Base-by-base conservation (phyloP, 2,113 vertebrate species). In the Etheostoma cragini region DNA sequence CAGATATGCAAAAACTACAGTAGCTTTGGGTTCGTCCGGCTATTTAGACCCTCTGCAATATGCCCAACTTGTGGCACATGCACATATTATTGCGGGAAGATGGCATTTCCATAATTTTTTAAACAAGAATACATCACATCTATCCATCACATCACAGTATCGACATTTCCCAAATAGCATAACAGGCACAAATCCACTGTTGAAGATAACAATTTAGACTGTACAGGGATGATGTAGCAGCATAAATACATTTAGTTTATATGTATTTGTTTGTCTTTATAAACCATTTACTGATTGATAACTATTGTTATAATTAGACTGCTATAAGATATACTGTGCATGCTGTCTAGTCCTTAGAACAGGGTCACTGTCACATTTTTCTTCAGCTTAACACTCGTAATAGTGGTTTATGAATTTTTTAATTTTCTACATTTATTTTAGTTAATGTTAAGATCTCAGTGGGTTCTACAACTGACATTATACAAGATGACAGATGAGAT, bases 161-260 rank as follows among this genome's bases (percentile, higher is more conserved):
- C 8, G 8, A 15, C 11, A 30, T 42, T 38, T 68, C 19, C 16
- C 47, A 33, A 2, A 68, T 52, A 30, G 17, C 54, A 15, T 24
- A 42, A 12, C 30, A n/a, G 24, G 42, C 38, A 58, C 53, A 26
- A 42, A 6, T n/a, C 13, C 2, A 22, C 15, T 57, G 30, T 46
- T 45, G 19, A 67, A 61, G 30, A 42, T 4, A 77, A 76, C n/a
- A 66, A 54, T 78, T 64, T 54, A 21, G 52, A 54, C 57, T 30
- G 52, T 35, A 58, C 5, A 57, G 21, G 49, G 72, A 67, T 63
- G 56, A 30, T n/a, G n/a, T 5, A n/a, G 52, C 52, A 82, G 74
- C 72, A 42, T 11, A 42, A 42, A 42, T 11, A 42, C 38, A 42
- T 42, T 42, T 10, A 11, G 38, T 42, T 10, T 42, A 33, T 53